A percentile compares a stretch with the other conserved stretches of the same genome.
Evolutionary conservation across 2,797 vertebrate species (phyloP).

Genomic region (Helostoma temminkii): DNA sequence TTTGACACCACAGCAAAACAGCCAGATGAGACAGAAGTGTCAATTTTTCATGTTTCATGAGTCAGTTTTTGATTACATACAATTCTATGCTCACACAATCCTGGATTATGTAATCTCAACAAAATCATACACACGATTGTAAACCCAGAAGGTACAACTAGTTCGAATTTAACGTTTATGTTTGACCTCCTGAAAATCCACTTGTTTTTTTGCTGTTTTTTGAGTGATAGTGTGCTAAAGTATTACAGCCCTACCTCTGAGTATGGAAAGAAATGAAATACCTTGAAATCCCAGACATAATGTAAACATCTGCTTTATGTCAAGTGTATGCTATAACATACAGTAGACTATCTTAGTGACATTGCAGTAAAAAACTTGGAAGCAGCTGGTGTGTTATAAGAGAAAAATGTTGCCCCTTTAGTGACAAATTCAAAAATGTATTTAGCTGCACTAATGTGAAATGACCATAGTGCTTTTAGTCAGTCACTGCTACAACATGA

Average conservation of each 20-base stretch:
- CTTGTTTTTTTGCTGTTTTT: slow-evolving; percentile 10
- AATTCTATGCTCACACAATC: slow-evolving; percentile 4
- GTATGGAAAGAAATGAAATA: slow-evolving; percentile 39
- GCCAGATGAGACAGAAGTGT: neutral
- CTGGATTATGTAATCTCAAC: slow-evolving; percentile 48
- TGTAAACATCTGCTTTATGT: slow-evolving; percentile 65
- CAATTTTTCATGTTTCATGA: neutral
- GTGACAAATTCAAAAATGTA: slow-evolving; percentile 2
- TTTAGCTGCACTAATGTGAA: neutral
- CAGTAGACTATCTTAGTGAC: slow-evolving; percentile 42
- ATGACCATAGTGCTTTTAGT: neutral
- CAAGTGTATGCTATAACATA: slow-evolving; percentile 20
- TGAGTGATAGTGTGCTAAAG: slow-evolving; percentile 13
- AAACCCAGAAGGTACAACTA: slow-evolving; percentile 19
- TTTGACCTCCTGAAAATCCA: slow-evolving; percentile 17
- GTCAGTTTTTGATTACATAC: neutral
- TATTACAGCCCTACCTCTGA: slow-evolving; percentile 7
- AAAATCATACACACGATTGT: neutral
- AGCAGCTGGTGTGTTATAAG: slow-evolving; percentile 10
- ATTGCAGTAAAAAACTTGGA: neutral
- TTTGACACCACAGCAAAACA: slow-evolving; percentile 19
- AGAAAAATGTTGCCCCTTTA: neutral
- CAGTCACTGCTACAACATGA: slow-evolving; percentile 15
- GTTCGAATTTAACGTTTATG: slow-evolving; percentile 23
- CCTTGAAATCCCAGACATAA: slow-evolving; percentile 60